Evolutionary conservation across 2,888 invertebrate species (phyloP), one percentile per base, ranked within the genome.

Genomic region (Esperia sulphurella): DNA sequence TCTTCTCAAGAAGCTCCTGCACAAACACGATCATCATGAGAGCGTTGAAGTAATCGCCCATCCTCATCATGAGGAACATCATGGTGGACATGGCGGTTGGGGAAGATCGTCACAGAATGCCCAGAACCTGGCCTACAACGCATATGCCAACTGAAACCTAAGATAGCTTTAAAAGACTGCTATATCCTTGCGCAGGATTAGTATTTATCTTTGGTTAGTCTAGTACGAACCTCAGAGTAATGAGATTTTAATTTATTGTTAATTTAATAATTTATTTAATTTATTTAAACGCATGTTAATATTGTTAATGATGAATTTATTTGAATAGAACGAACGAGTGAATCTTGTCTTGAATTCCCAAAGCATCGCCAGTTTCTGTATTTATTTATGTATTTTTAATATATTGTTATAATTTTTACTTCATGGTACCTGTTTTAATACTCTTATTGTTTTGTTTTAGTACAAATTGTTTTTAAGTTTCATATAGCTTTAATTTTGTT

Each of bases 31-130:
- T 8, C 79, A 91, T 51, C 91, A 91, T 52, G 93, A 94, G 64
- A 94, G 94, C 69, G 95, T 95, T 72, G 96, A 96, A 68, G 94
- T 95, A 0, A 93, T 94, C 2, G 92, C 93, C 21, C 93, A 93
- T 70, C 93, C 93, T 45, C 93, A 93, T 61, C 92, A 93, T 53
- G 89, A 90, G 10, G 91, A 91, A 50, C 91, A 92, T 60, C 91
- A 89, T 79, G 83, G 90, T 76, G 76, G 90, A 52, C 87, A 89
- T 51, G 91, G 89, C 14, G 88, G 88, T 50, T 94, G 93, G 75
- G 94, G 94, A 57, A 91, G 95, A 60, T 80, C 94, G 56, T 87
- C 93, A 51, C 91, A 91, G 37, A 92, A 93, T 51, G 92, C 93
- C 37, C 93, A 94, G 58, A 91, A 93, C 57, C 69, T 95, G 71